Base-by-base conservation (phyloP, 1,140 invertebrate species). In the Bombus confusus region DNA sequence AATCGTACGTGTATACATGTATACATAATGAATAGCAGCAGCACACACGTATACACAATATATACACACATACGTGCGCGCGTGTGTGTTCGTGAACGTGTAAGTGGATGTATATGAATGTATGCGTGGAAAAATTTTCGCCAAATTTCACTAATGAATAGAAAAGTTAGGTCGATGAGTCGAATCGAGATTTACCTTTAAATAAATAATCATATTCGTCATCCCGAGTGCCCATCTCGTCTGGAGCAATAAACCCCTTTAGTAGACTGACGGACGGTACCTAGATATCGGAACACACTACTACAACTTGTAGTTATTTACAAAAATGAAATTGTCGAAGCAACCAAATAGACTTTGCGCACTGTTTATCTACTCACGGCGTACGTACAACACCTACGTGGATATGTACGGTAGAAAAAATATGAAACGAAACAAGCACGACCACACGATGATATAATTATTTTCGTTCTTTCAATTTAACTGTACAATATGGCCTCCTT, bases 181-280 rank as follows among this genome's bases (percentile, higher is more conserved):
- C 8, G 57, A 39, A 22, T 37, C 8, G 25, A n/a, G n/a, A 78
- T 86, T 90, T 97, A 99, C 99, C 99, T 99, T 99, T 99, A 96
- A 99, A 99, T 95, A 99, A 97, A 97, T 99, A 99, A 96, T 99
- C 99, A 96, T 99, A 99, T 96, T 99, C 99, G 96, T 99, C 99
- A 96, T 99, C 99, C 96, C 98, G 98, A 96, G 98, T 98, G 95
- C 98, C 98, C 98, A 98, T 99, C 96, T 96, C 96, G 95, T 91
- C 83, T 75, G 86, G 91, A 90, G 88, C 84, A 90, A 92, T 71
- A 86, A 90, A 87, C 82, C 88, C 86, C 87, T 88, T 85, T 77
- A 80, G 47, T 86, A 71, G 86, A 81, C 28, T 83, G 80, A 90
- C 80, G 86, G 89, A 85, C 74, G 85, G 62, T 91, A 64, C 25